Evolutionary conservation across 2,797 vertebrate genomes (phyloP).

Genomic region (Toxotes lorentzi): DNA sequence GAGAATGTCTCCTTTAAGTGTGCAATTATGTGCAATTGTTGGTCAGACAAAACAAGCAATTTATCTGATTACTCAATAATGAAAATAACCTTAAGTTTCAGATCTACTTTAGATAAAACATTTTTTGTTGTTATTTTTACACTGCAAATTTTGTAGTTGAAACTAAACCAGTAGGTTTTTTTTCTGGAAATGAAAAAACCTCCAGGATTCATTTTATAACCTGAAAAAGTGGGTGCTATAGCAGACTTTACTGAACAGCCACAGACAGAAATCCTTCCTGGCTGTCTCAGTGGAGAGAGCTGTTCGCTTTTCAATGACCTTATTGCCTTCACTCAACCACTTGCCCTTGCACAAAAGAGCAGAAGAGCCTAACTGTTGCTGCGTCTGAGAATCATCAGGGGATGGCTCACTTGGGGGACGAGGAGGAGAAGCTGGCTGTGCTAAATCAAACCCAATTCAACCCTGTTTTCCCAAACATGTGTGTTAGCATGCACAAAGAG

Average conservation of each 20-base stretch:
- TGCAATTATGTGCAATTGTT: no score
- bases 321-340: slow-evolving; percentile 36
- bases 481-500: slow-evolving; percentile 24
- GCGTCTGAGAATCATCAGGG: slow-evolving; percentile 40
- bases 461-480: background rate
- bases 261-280: slow-evolving; percentile 19
- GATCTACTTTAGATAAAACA: background rate
- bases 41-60: no score
- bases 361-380: slow-evolving; percentile 33
- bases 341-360: slow-evolving; percentile 40
- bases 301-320: slow-evolving; percentile 44
- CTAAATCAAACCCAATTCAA: slow-evolving; percentile 52
- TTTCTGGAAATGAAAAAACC: background rate
- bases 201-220: slow-evolving; percentile 6
- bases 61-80: no score
- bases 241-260: slow-evolving; percentile 2
- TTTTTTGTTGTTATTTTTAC: background rate
- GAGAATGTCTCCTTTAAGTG: background rate
- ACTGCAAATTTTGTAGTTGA: no score
- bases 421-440: slow-evolving; percentile 33
- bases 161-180: background rate
- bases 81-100: background rate
- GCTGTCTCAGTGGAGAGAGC: slow-evolving; percentile 16
- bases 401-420: slow-evolving; percentile 32
- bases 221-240: slow-evolving; percentile 1